phyloP scores from a whole-genome alignment of 2,113 vertebrate species.

The Phalacrocorax carbo region DNA sequence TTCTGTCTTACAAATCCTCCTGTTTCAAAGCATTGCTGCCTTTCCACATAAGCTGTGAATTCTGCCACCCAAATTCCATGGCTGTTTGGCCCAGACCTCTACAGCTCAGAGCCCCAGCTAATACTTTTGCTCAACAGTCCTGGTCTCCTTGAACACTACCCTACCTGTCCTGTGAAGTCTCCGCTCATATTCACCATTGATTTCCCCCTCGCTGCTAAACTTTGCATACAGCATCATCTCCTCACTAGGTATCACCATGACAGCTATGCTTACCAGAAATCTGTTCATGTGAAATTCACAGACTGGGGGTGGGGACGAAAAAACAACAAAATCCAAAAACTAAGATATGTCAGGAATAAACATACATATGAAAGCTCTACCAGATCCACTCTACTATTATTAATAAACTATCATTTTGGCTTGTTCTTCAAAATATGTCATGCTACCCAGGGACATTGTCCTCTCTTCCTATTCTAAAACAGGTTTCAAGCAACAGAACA shows the following conservation, averaged over 20 bases:
- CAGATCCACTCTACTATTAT: background rate
- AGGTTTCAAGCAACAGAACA: background rate
- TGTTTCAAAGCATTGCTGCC: background rate
- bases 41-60: background rate
- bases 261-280: background rate
- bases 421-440: background rate
- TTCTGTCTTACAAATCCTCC: background rate
- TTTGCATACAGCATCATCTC: background rate
- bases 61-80: background rate
- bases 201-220: background rate
- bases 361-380: background rate
- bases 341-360: background rate
- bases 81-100: background rate
- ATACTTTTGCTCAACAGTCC: background rate
- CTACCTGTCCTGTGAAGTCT: background rate
- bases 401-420: background rate
- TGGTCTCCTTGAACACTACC: background rate
- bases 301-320: fast-evolving
- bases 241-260: background rate
- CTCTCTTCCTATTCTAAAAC: background rate
- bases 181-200: background rate
- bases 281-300: background rate
- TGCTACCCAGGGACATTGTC: background rate
- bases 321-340: too few species aligned
- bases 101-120: background rate